These are phyloP conservation scores for Osmerus eperlanus DNA, from an alignment of 2,113 vertebrate species.

Conservation along the genomic window DNA sequence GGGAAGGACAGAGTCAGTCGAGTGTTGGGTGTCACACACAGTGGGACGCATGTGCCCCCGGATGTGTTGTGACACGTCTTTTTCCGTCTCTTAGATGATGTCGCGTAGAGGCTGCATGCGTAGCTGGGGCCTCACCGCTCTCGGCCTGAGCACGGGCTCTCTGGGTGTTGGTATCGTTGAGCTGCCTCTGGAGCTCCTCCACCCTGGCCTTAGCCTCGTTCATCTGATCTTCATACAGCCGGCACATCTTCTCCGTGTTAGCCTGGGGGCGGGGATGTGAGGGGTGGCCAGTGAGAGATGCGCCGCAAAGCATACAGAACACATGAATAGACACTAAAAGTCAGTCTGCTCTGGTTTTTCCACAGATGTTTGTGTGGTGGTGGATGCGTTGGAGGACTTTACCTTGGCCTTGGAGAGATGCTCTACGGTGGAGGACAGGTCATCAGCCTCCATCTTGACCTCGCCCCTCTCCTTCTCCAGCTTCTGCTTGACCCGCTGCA, in stretches of 20 bases:
- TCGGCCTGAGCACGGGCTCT: slow-evolving; percentile 82
- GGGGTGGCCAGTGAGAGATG: background rate
- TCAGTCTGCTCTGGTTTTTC: background rate
- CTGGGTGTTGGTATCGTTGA: slow-evolving; percentile 75
- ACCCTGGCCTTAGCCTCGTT: slow-evolving; percentile 84
- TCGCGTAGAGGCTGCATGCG: background rate
- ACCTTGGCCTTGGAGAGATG: slow-evolving; percentile 87
- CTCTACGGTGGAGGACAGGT: slow-evolving; percentile 82
- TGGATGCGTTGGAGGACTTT: background rate
- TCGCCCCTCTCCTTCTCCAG: slow-evolving; percentile 90
- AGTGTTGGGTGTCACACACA: background rate
- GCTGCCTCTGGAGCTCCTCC: slow-evolving; percentile 87
- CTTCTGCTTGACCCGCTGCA: slow-evolving; percentile 89
- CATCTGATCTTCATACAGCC: slow-evolving; percentile 87
- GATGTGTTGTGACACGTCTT: background rate
- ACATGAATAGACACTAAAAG: background rate
- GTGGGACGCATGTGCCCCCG: no score
- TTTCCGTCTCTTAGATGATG: background rate
- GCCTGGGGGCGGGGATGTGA: slow-evolving; percentile 63
- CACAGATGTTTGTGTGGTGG: background rate
- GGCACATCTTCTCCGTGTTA: slow-evolving; percentile 83
- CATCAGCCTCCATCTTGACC: slow-evolving; percentile 87
- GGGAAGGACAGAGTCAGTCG: slow-evolving; percentile 4
- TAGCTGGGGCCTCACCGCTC: slow-evolving; percentile 66
- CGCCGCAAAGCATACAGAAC: slow-evolving; percentile 1